phyloP scores from a whole-genome alignment of 2,113 vertebrate genomes.

The Nesospiza acunhae region DNA sequence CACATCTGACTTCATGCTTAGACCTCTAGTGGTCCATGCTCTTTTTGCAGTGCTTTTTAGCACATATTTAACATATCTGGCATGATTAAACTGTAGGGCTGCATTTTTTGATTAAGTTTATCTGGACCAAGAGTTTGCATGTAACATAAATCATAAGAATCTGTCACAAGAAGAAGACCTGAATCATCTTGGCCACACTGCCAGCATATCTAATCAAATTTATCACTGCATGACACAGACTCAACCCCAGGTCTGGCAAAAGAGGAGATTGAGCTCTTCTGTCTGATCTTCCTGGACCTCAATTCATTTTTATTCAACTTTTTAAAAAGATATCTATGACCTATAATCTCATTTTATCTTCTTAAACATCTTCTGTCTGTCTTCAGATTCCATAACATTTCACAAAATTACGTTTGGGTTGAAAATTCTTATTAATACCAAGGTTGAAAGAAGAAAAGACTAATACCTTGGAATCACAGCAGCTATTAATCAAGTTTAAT shows the following conservation, averaged over 20 bases:
- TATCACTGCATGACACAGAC: constrained; percentile 20
- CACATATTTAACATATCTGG: not conserved
- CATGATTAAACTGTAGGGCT: not conserved
- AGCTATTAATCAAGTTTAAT: constrained; percentile 59
- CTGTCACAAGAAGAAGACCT: constrained; percentile 4
- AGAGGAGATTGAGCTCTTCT: constrained; percentile 53
- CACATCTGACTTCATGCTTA: not conserved
- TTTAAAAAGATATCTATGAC: constrained; percentile 42
- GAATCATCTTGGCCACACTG: constrained; percentile 17
- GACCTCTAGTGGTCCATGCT: not conserved
- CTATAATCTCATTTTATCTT: constrained; percentile 54
- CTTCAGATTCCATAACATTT: constrained; percentile 36
- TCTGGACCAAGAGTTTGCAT: not conserved
- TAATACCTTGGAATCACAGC: constrained; percentile 26
- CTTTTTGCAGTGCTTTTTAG: not conserved
- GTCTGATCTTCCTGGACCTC: constrained; percentile 45
- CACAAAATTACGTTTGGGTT: not conserved
- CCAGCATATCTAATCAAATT: constrained; percentile 44
- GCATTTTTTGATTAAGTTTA: not conserved
- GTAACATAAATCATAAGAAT: not conserved
- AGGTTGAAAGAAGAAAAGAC: constrained; percentile 20
- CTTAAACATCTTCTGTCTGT: constrained; percentile 35
- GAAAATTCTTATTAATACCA: constrained; percentile 46
- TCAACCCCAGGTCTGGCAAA: constrained; percentile 31
- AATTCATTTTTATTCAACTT: constrained; percentile 58